Evolutionary conservation across 2,797 vertebrate genomes (phyloP).

Genomic region (Malurus splendens): DNA sequence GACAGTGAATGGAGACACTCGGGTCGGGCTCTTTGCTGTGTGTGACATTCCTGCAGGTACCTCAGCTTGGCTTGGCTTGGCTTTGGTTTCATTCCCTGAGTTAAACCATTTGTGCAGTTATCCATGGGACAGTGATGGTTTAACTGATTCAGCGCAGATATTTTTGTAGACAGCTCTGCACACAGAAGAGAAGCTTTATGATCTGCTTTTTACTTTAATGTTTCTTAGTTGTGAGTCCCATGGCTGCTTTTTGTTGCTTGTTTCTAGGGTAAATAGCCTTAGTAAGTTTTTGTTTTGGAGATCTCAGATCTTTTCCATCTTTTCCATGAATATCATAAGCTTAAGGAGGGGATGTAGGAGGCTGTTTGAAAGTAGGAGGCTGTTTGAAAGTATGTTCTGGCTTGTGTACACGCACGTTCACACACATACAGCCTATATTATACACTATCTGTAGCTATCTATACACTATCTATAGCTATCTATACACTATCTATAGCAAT

Average conservation of each 20-base stretch:
- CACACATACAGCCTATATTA: too few species aligned
- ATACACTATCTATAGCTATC: not conserved
- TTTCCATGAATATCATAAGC: not conserved
- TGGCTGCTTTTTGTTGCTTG: not conserved
- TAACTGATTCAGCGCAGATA: not conserved
- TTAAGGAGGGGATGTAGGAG: not conserved
- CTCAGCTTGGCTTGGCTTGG: accelerated
- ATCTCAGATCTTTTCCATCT: not conserved
- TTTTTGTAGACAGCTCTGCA: not conserved
- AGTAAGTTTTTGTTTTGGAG: not conserved
- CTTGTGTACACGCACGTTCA: not conserved
- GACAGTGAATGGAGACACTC: constrained; percentile 95
- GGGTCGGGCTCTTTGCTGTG: constrained; percentile 92
- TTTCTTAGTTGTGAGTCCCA: not conserved
- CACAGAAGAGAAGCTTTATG: not conserved
- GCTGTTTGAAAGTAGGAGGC: not conserved
- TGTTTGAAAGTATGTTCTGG: not conserved
- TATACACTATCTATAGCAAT: not conserved
- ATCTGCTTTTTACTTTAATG: not conserved
- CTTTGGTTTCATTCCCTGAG: not conserved
- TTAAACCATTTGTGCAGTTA: not conserved
- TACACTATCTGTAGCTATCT: not conserved
- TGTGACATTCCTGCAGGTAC: constrained; percentile 91
- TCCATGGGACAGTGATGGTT: not conserved
- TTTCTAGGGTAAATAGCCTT: not conserved